Evolutionary conservation across 1,140 invertebrate genomes (phyloP).

Genomic region (Drosophila leontia): DNA sequence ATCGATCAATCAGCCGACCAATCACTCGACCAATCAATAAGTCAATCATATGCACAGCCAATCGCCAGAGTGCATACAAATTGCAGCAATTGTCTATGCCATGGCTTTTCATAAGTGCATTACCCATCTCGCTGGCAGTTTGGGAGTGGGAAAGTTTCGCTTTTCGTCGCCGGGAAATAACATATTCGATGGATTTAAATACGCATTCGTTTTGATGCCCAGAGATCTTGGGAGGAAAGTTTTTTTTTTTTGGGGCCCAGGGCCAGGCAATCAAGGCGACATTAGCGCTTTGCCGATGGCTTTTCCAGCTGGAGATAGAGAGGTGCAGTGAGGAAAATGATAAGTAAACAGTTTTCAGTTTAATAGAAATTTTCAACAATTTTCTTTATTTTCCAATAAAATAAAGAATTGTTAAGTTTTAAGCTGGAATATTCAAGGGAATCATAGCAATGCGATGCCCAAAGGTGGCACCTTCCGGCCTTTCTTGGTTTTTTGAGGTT

Average conservation of each 20-base stretch:
- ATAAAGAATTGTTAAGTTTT: background rate
- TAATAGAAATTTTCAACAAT: background rate
- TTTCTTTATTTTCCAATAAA: background rate
- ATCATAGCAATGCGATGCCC: background rate
- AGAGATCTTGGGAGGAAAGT: slow-evolving; percentile 42
- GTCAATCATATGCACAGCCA: slow-evolving; percentile 79
- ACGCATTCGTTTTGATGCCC: slow-evolving; percentile 58
- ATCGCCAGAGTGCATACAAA: slow-evolving; percentile 77
- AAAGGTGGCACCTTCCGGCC: background rate
- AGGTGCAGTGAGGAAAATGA: background rate
- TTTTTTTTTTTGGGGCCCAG: slow-evolving; percentile 37
- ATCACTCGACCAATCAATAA: slow-evolving; percentile 74
- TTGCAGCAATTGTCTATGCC: slow-evolving; percentile 66
- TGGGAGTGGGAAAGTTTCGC: slow-evolving; percentile 57
- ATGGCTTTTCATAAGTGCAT: slow-evolving; percentile 65
- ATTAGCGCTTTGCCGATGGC: slow-evolving; percentile 47
- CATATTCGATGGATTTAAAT: slow-evolving; percentile 72
- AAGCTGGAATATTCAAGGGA: background rate
- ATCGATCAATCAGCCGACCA: slow-evolving; percentile 72
- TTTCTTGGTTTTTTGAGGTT: background rate
- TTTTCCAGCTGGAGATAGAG: slow-evolving; percentile 15
- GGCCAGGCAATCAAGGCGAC: slow-evolving; percentile 76
- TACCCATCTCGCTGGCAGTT: slow-evolving; percentile 6
- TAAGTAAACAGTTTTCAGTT: background rate
- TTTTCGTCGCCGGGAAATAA: slow-evolving; percentile 40